These are phyloP conservation scores for Lerema accius DNA, from an alignment of 1,140 invertebrate species.

Conservation along the genomic window DNA sequence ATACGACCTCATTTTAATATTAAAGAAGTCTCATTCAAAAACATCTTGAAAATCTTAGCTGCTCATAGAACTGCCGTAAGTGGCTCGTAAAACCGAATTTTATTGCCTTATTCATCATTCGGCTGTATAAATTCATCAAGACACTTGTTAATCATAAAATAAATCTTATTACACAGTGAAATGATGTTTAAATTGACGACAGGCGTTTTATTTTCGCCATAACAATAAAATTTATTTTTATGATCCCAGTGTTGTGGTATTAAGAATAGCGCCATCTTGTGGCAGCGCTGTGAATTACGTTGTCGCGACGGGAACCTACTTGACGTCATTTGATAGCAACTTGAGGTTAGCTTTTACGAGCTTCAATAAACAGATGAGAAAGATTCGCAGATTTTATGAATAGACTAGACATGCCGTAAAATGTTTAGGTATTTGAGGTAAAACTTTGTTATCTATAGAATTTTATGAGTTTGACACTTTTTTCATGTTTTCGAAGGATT, in stretches of 20 bases:
- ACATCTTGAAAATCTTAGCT: conserved; percentile 55
- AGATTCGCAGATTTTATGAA: too few relatives aligned
- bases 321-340: conserved; percentile 58
- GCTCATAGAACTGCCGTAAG: conserved; percentile 74
- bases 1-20: conserved; percentile 10
- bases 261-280: conserved; percentile 66
- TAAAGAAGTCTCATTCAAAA: conserved; percentile 8
- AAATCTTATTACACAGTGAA: conserved; percentile 81
- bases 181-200: conserved; percentile 82
- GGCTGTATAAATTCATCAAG: conserved; percentile 80
- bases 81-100: conserved; percentile 71
- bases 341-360: conserved; percentile 54
- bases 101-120: conserved; percentile 80
- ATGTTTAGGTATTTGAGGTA: too few relatives aligned
- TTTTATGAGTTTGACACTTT: too few relatives aligned
- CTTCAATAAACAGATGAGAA: conserved; percentile 10
- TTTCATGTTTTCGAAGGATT: too few relatives aligned
- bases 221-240: conserved; percentile 83
- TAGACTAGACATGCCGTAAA: too few relatives aligned
- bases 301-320: conserved; percentile 34
- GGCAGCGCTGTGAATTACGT: conserved; percentile 44
- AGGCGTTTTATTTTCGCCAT: conserved; percentile 82
- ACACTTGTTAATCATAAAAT: conserved; percentile 82
- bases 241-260: conserved; percentile 53
- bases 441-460: too few relatives aligned